A percentile compares a stretch with the other conserved stretches of the same genome.
Conservation (phyloP, 2,113 vertebrate species). For the Callipepla californica region DNA sequence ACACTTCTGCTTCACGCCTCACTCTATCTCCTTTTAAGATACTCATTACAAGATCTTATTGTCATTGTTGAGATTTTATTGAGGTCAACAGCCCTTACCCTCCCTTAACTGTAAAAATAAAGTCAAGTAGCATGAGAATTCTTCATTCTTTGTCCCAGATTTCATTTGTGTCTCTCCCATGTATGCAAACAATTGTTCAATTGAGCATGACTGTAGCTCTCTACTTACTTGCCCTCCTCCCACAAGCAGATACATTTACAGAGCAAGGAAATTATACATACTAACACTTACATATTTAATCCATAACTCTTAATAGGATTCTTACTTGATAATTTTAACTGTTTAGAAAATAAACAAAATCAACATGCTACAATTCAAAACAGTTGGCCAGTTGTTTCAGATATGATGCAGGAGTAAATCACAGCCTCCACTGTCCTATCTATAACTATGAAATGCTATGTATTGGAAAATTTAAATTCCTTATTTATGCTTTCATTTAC, state of each 20-base stretch:
- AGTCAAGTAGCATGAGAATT: conserved; percentile 28
- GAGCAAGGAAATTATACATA: neutral
- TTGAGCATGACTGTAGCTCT: neutral
- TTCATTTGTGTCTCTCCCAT: neutral
- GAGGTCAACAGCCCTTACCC: conserved; percentile 24
- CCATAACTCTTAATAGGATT: neutral
- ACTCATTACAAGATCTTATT: neutral
- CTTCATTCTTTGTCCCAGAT: conserved; percentile 3
- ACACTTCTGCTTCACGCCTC: neutral
- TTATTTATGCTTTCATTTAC: neutral
- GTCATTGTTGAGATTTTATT: conserved; percentile 33
- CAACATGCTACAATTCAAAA: neutral
- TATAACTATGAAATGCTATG: neutral
- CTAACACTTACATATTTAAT: neutral
- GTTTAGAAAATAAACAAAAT: neutral
- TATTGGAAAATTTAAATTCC: neutral
- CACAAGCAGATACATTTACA: neutral
- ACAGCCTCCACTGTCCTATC: neutral
- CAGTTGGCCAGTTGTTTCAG: neutral
- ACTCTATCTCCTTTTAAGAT: neutral
- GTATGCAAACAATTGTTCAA: neutral
- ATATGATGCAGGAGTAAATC: neutral
- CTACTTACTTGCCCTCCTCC: neutral
- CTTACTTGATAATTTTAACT: neutral
- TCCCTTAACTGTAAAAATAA: neutral